A percentile compares a stretch with the other conserved stretches of the same genome.
These are phyloP conservation scores for Capreolus pygargus DNA, from an alignment of 2,113 vertebrate species.

Conservation along the genomic window DNA sequence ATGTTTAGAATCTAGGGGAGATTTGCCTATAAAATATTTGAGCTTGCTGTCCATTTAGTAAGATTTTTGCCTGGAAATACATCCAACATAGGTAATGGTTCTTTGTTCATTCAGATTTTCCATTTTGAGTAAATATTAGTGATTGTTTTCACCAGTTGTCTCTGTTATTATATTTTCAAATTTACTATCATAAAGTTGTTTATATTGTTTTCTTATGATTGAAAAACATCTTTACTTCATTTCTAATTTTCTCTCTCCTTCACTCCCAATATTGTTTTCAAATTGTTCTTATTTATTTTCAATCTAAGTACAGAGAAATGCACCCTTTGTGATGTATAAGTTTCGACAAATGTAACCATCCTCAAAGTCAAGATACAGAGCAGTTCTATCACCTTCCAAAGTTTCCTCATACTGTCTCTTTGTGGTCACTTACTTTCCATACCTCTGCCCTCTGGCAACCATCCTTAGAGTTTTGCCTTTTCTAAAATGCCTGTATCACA, in stretches of 20 bases:
- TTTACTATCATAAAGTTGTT: neutral
- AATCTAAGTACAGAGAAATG: neutral
- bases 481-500: neutral
- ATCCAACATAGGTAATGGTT: neutral
- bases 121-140: neutral
- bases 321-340: neutral
- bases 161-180: neutral
- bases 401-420: neutral
- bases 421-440: neutral
- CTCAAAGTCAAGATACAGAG: neutral
- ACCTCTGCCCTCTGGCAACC: neutral
- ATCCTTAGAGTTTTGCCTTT: neutral
- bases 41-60: neutral
- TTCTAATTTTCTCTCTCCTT: neutral
- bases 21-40: neutral
- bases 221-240: neutral
- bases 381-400: neutral
- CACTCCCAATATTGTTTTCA: neutral
- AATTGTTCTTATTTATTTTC: neutral
- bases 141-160: neutral
- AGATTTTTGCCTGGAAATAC: neutral
- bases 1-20: neutral
- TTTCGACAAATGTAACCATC: neutral
- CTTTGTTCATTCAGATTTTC: neutral
- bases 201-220: neutral